Evolutionary conservation across 2,888 invertebrate genomes (phyloP).

Genomic region (Lapara coniferarum): DNA sequence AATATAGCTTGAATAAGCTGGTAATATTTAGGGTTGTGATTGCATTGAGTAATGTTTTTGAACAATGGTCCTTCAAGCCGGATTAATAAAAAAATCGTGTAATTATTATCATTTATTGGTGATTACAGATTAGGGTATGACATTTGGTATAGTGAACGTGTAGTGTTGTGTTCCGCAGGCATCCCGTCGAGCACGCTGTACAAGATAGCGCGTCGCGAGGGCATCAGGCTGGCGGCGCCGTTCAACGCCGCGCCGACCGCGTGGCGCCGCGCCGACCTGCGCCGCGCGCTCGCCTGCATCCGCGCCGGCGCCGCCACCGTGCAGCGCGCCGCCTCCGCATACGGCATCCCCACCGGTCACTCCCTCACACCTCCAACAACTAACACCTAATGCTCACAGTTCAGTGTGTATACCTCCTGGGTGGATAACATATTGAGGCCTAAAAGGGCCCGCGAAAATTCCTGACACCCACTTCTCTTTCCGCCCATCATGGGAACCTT

Average conservation of each 20-base stretch:
- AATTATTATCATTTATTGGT: too few species aligned
- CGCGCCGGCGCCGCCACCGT: slow-evolving; percentile 92
- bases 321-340: slow-evolving; percentile 93
- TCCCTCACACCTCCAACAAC: not conserved
- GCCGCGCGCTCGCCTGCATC: slow-evolving; percentile 91
- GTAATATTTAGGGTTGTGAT: not conserved
- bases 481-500: too few species aligned
- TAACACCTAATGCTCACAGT: not conserved
- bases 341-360: slow-evolving; percentile 93
- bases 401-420: too few species aligned
- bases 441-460: too few species aligned
- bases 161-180: slow-evolving; percentile 74
- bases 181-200: slow-evolving; percentile 96
- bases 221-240: slow-evolving; percentile 93
- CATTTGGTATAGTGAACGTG: too few species aligned
- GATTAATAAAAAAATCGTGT: not conserved
- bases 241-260: slow-evolving; percentile 96
- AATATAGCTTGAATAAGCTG: not conserved
- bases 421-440: too few species aligned
- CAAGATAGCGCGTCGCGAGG: slow-evolving; percentile 95
- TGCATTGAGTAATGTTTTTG: not conserved
- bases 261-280: slow-evolving; percentile 93
- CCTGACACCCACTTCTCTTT: too few species aligned
- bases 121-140: too few species aligned
- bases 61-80: not conserved